Evolutionary conservation across 2,888 invertebrate genomes (phyloP).

Genomic region (Oligia strigilis): DNA sequence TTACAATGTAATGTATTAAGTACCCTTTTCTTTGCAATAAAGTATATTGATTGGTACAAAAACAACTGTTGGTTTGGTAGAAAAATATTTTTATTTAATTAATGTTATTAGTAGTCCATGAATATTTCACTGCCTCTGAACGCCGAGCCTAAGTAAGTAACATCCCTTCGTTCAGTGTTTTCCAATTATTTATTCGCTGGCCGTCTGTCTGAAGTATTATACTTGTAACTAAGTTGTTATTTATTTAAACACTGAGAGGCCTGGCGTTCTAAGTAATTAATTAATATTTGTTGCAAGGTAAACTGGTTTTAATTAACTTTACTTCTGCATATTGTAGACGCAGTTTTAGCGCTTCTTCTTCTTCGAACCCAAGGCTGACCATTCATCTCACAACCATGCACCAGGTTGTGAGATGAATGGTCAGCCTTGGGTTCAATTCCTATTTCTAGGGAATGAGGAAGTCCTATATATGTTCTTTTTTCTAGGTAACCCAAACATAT

Average conservation of each 20-base stretch:
- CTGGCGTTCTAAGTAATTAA: slow-evolving; percentile 16
- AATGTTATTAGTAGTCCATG: not conserved
- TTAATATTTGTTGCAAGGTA: slow-evolving; percentile 25
- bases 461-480: no score
- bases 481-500: no score
- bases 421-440: not conserved
- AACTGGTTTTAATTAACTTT: slow-evolving; percentile 36
- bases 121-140: slow-evolving; percentile 4
- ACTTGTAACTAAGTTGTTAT: slow-evolving; percentile 5
- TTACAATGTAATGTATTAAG: not conserved
- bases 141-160: slow-evolving; percentile 7
- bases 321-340: not conserved
- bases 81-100: not conserved
- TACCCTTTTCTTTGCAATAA: not conserved
- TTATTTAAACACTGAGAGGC: not conserved
- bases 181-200: slow-evolving; percentile 32
- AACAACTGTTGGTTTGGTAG: not conserved
- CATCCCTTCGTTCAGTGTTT: slow-evolving; percentile 5
- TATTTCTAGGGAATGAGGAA: not conserved
- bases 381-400: no score
- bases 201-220: slow-evolving; percentile 13
- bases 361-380: no score
- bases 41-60: not conserved
- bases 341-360: not conserved
- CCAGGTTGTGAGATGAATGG: not conserved